Conservation (phyloP, 2,888 invertebrate species). For the Serrognathus titanus region DNA sequence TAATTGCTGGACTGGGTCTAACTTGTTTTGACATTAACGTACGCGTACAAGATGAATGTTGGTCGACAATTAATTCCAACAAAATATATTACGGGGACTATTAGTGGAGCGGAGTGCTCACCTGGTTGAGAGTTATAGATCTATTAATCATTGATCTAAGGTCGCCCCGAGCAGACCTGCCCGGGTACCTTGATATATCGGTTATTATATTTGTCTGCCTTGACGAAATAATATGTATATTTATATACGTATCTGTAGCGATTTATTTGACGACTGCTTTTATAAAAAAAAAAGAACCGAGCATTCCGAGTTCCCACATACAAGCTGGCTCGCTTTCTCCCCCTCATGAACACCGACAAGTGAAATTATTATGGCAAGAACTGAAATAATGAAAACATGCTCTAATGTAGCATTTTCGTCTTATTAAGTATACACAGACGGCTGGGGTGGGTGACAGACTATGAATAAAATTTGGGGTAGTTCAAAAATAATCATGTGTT, state of each 20-base stretch:
- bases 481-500: neutral
- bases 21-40: slow-evolving; percentile 42
- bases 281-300: neutral
- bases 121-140: slow-evolving; percentile 43
- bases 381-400: neutral
- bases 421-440: neutral
- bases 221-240: slow-evolving; percentile 43
- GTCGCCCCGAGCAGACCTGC: slow-evolving; percentile 32
- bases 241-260: slow-evolving; percentile 23
- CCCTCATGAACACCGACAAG: no score
- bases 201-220: slow-evolving; percentile 41
- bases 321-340: no score
- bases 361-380: neutral
- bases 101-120: slow-evolving; percentile 38
- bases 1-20: slow-evolving; percentile 33
- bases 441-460: neutral
- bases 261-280: slow-evolving; percentile 2
- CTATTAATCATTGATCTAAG: slow-evolving; percentile 43
- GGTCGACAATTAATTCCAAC: slow-evolving; percentile 44
- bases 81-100: slow-evolving; percentile 42
- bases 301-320: neutral
- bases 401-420: neutral
- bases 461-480: neutral
- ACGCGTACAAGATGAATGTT: slow-evolving; percentile 40
- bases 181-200: slow-evolving; percentile 29